Conservation (phyloP, 2,797 vertebrate species). For the Acanthiza pusilla region DNA sequence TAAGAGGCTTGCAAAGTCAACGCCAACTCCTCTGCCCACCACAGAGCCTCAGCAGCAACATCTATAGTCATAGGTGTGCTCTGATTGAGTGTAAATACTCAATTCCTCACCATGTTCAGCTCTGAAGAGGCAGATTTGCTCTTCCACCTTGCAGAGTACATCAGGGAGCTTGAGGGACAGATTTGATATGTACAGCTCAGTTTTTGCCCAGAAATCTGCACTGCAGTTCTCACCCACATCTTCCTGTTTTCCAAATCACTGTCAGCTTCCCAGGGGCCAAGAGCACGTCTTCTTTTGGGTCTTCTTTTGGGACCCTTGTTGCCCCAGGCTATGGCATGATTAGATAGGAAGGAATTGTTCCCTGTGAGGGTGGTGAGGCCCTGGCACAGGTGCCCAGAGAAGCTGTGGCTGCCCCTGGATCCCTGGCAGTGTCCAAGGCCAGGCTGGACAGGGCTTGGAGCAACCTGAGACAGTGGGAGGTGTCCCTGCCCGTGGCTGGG, state of each 20-base stretch:
- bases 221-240: background rate
- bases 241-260: background rate
- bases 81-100: background rate
- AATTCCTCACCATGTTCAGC: background rate
- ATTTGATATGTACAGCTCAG: background rate
- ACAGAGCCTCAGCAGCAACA: background rate
- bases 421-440: background rate
- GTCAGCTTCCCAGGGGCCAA: background rate
- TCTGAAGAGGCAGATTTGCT: background rate
- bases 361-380: background rate
- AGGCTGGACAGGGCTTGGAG: fast-evolving
- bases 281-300: background rate
- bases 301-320: background rate
- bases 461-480: background rate
- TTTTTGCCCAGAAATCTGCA: background rate
- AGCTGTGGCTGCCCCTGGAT: background rate
- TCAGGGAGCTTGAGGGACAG: background rate
- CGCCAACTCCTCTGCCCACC: background rate
- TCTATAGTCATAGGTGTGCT: background rate
- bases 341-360: background rate
- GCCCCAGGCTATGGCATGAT: background rate
- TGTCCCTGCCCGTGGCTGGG: background rate
- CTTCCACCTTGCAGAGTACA: background rate
- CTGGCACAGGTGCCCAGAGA: background rate
- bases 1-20: background rate